Base-by-base conservation (phyloP, 2,888 invertebrate genomes). In the Dryomyza anilis region DNA sequence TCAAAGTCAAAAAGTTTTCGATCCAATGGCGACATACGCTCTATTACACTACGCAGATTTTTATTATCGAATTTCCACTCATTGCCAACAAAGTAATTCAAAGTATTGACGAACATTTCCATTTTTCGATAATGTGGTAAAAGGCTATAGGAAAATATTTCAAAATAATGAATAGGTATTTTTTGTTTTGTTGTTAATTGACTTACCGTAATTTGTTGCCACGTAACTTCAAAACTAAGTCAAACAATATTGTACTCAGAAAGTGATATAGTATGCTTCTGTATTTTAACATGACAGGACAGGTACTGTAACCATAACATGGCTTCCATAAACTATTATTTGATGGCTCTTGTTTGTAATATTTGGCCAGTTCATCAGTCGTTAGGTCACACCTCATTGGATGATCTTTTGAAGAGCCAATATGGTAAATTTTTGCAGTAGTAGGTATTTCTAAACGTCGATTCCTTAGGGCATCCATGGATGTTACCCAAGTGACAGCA, bases 401-500 rank as follows among this genome's bases (percentile, higher is more conserved):
- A 8, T 67, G 55, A 64, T 74, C 74, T 8, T 52, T 48, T 0
- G 63, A 68, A 3, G 66, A 67, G 8, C 67, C 66, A 27, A 73
- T 66, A 55, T 68, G 67, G 57, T 72, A 73, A 12, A 74, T 65
- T 53, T 71, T 65, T 7, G 73, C 25, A 10, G 45, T 2, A 8
- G 14, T 25, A 1, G 56, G 25, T n/a, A n/a, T n/a, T n/a, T n/a
- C n/a, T n/a, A n/a, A n/a, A 1, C 3, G 3, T 21, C 14, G 5
- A 1, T 43, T 19, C 6, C n/a, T n/a, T n/a, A 43, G 56, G 30
- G 16, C 27, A 45, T 69, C 67, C 19, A 63, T 43, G n/a, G 66
- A 16, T 4, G 74, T 75, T 7, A 58, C 67, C 75, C 76, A 77
- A 19, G 73, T 59, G 1, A 72, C 71, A 0, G 73, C 74, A 19